phyloP scores from a whole-genome alignment of 2,797 vertebrate species.

The Schizopygopsis pylzovi region DNA sequence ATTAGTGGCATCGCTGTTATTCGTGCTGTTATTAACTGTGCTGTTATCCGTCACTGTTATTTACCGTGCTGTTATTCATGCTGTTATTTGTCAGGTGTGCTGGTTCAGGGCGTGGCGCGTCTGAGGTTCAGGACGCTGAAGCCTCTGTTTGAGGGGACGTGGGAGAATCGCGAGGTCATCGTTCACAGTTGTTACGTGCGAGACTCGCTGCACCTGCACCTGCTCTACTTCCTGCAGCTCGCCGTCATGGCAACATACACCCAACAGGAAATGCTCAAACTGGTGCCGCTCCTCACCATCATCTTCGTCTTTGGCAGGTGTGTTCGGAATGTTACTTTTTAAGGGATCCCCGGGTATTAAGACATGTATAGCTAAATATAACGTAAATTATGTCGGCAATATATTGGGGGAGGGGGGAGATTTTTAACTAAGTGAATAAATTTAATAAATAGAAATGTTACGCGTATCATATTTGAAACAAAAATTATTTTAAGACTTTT shows the following conservation, averaged over 20 bases:
- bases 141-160: conserved; percentile 74
- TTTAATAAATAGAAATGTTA: background rate
- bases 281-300: conserved; percentile 86
- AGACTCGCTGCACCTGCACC: conserved; percentile 86
- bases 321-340: background rate
- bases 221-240: conserved; percentile 92
- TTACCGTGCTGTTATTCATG: background rate
- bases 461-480: background rate
- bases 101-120: conserved; percentile 82
- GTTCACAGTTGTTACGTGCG: conserved; percentile 82
- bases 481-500: background rate
- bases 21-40: too few relatives aligned
- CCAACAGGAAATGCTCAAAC: conserved; percentile 85
- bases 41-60: too few relatives aligned
- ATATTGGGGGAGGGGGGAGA: background rate
- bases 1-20: too few relatives aligned
- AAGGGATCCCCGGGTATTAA: too few relatives aligned
- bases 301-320: conserved; percentile 89
- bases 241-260: conserved; percentile 87
- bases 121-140: conserved; percentile 75
- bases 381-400: too few relatives aligned
- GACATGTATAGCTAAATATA: too few relatives aligned
- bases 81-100: conserved; percentile 84
- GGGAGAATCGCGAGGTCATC: conserved; percentile 74
- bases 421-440: too few relatives aligned